Base-by-base conservation (phyloP, 2,888 invertebrate species). In the Drosophila prostipennis region DNA sequence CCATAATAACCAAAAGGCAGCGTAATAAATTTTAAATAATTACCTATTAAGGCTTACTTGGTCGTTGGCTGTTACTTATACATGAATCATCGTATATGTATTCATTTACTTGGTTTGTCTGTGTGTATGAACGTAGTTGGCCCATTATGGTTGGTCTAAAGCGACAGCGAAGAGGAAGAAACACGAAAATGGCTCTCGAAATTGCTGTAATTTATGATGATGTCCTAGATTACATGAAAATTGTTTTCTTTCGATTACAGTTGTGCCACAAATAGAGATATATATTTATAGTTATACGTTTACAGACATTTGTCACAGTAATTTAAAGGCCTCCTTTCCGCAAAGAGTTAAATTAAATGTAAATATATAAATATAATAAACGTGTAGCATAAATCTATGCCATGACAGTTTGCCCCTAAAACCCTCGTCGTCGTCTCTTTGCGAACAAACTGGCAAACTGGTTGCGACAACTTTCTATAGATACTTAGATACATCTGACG, bases 1-100 rank as follows among this genome's bases (percentile, higher is more conserved):
- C 59, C 70, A 65, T 76, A 77, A 76, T 70, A 76, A 86, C 86
- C 89, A 79, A 79, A 54, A 54, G 77, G 60, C 69, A 87, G 79
- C 79, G 89, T 80, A 89, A 91, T 91, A 91, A 91, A 90, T 91
- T 91, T 90, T 70, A 87, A 88, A 90, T 91, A 91, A 91, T 91
- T 91, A 90, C 90, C 89, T 89, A 90, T 90, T 90, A 90, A 85
- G 81, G 83, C 76, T 72, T 72, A 71, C 79, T 79, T 73, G 82
- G 61, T 69, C 76, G 79, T 74, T 72, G 75, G 69, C 74, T 60
- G 36, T 40, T 39, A 59, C 39, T 58, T 63, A 54, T 55, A 45
- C 72, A 32, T 55, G 32, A 48, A n/a, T 67, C 46, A 39, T 63
- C 54, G 63, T 60, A 37, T 36, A 58, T 6, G 29, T 26, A 67